Evolutionary conservation across 2,797 vertebrate genomes (phyloP).

Genomic region (Cottoperca gobio): DNA sequence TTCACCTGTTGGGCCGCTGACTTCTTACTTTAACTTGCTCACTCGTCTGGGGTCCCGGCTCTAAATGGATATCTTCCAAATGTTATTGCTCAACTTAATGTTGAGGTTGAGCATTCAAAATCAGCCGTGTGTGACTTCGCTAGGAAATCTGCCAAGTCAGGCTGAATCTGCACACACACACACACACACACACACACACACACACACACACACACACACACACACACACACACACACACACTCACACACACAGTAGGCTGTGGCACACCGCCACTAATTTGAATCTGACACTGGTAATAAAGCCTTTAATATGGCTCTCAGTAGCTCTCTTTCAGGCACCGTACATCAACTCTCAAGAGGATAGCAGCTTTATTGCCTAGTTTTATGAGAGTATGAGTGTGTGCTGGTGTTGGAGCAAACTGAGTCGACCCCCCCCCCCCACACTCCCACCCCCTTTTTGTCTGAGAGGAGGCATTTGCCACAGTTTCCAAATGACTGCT

Average conservation of each 20-base stretch:
- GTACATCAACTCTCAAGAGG: constrained; percentile 74
- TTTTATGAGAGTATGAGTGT: constrained; percentile 63
- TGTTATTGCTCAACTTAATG: constrained; percentile 22
- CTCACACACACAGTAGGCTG: not conserved
- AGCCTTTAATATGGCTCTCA: constrained; percentile 70
- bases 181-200: not conserved
- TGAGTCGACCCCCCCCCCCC: not conserved
- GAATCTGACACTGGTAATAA: constrained; percentile 76
- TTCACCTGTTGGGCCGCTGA: constrained; percentile 23
- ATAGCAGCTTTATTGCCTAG: constrained; percentile 70
- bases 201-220: constrained; percentile 8
- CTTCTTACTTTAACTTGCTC: constrained; percentile 15
- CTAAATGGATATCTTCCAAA: constrained; percentile 34
- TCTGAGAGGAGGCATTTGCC: constrained; percentile 49
- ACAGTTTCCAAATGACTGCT: constrained; percentile 51
- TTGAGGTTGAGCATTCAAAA: constrained; percentile 12
- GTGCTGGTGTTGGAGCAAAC: constrained; percentile 44
- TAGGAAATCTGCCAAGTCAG: constrained; percentile 13
- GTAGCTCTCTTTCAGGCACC: constrained; percentile 60
- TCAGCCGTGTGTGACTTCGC: constrained; percentile 15
- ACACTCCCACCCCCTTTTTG: not conserved
- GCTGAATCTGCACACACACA: not conserved
- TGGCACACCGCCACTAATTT: constrained; percentile 60
- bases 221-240: constrained; percentile 1
- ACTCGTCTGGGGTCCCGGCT: not conserved